phyloP scores from a whole-genome alignment of 2,888 invertebrate genomes.

The Acleris sparsana region DNA sequence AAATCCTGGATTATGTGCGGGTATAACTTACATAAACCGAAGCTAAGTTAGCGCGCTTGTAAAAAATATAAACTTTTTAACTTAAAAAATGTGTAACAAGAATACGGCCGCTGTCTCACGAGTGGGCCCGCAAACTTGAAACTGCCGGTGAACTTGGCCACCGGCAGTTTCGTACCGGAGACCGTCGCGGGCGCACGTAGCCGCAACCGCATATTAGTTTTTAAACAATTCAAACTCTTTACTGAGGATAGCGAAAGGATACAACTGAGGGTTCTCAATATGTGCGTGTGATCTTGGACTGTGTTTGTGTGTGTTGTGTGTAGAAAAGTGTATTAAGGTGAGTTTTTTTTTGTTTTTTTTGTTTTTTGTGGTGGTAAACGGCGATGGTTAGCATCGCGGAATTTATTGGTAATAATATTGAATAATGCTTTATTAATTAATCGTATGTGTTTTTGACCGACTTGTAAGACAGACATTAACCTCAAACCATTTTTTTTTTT shows the following conservation, averaged over 20 bases:
- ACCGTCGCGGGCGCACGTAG: slow-evolving; percentile 35
- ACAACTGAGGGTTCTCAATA: slow-evolving; percentile 15
- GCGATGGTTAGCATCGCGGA: no score
- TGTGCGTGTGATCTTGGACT: slow-evolving; percentile 37
- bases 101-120: no score
- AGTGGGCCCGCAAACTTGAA: slow-evolving; percentile 46
- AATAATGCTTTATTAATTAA: no score
- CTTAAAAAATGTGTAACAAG: no score
- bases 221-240: slow-evolving; percentile 3
- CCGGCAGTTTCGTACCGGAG: slow-evolving; percentile 29
- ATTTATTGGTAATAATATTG: no score
- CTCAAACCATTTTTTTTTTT: no score
- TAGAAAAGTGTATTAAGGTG: slow-evolving; percentile 25
- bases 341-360: neutral
- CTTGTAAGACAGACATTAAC: no score
- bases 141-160: slow-evolving; percentile 45
- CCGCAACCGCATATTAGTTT: slow-evolving; percentile 3
- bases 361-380: neutral
- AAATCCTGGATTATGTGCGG: no score
- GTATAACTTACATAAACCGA: no score
- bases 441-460: no score
- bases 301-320: slow-evolving; percentile 33
- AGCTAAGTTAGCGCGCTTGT: no score
- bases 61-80: no score
- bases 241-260: slow-evolving; percentile 3